Evolutionary conservation across 2,888 invertebrate species (phyloP), one percentile per base, ranked within the genome.

Genomic region (Baccha elongata): DNA sequence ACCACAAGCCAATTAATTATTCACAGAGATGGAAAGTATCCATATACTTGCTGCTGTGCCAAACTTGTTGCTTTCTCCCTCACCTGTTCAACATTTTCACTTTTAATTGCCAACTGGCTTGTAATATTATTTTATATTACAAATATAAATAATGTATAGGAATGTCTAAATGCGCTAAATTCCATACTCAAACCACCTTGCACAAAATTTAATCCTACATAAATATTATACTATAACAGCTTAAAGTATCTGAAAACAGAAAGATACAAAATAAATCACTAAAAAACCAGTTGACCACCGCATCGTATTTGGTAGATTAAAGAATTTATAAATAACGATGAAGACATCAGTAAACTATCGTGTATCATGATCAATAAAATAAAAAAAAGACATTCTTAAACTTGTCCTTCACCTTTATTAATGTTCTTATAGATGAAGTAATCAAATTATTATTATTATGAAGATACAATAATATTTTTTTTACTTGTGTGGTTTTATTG

Each of bases 21-120:
- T 71, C 71, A 75, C 23, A 65, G 71, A 75, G 81, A 72, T 71
- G 71, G 76, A 81, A 81, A 81, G 81, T 76, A 76, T 65, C 19
- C 60, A 53, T 6, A 10, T 29, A 29, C 19, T n/a, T 53, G 58
- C 8, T 58, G 69, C 8, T 58, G 69, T 52, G 69, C 58, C 71
- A 71, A 64, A 80, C 69, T 58, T 75, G 64, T 80, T 81, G 81
- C 81, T 81, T 81, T 81, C 81, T 81, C 81, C 71, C 76, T 75
- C 76, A 76, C 64, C 71, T 67, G 71, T 60, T 71, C 42, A 75
- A 46, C 29, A 67, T 71, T 81, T 81, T 81, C 81, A 81, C 81
- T 81, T 81, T 81, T 81, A 81, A 81, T 81, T 81, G 81, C 76
- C 75, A 80, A 74, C 48, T 80, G 67, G 53, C 79, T 15, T 48